Evolutionary conservation across 2,888 invertebrate genomes (phyloP), one percentile per base, ranked within the genome.

Genomic region (Archips crataeganus): DNA sequence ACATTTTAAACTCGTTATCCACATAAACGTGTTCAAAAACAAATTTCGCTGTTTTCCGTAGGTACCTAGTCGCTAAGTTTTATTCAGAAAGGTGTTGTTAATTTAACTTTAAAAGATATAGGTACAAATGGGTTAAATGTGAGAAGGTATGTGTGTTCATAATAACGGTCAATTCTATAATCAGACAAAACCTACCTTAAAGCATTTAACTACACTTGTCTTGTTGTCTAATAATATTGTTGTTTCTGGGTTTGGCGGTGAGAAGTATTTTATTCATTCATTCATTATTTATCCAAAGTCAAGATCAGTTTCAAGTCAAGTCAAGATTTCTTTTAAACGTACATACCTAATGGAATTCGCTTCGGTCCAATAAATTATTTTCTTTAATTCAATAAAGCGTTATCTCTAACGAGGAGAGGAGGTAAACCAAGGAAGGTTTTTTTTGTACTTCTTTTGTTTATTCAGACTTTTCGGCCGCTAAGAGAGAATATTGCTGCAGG

Each of bases 401-500:
- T 63, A 51, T 51, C 61, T 49, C 61, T 49, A 65, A 36, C 49
- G 61, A 61, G 49, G 39, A 69, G 61, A 61, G 49, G 39, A 69
- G 23, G 57, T 45, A 59, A 67, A 59, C 34, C 3, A 42, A 23
- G 15, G 54, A 54, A 54, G 54, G 2, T 23, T 2, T 54, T 23
- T 54, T 13, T 54, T 54, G n/a, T n/a, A 8, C 9, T 54, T 23
- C 54, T 54, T 54, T 54, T 54, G 54, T 54, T 23, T 54, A 54
- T 54, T 54, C 54, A 54, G 54, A n/a, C 9, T 15, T 8, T 15
- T 9, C 15, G n/a, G 6, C 23, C 54, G 54, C 15, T 15, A 54
- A 49, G 54, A 54, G 1, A 54, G 9, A 9, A 6, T 42, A 9
- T 23, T 10, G 11, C 11, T 11, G 10, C 8, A 3, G 32, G 23